Percentiles rank a stretch among this genome's conserved stretches.
These are phyloP conservation scores for Lasioglossum malachurum DNA, from an alignment of 2,888 invertebrate species.

Conservation along the genomic window DNA sequence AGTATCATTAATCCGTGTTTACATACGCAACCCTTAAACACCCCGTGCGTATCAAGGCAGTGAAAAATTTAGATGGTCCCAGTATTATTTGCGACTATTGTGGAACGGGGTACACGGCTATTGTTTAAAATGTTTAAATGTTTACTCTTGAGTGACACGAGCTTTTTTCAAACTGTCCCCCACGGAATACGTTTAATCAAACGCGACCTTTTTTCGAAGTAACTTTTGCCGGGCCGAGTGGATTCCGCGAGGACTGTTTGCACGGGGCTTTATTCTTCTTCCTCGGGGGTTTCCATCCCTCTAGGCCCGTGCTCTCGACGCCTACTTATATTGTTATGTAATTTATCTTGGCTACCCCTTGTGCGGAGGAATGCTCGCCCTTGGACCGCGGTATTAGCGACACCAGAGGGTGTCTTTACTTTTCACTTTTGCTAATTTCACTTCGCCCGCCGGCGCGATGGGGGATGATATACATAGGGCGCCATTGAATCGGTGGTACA, in stretches of 20 bases:
- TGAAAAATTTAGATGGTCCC: background rate
- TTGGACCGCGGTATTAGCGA: constrained; percentile 71
- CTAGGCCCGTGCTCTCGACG: constrained; percentile 67
- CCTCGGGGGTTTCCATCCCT: constrained; percentile 63
- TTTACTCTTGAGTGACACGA: background rate
- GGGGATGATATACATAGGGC: constrained; percentile 20
- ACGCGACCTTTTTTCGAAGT: constrained; percentile 50
- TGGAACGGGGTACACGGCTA: background rate
- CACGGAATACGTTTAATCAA: constrained; percentile 58
- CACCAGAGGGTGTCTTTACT: constrained; percentile 78
- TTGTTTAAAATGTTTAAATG: constrained; percentile 12
- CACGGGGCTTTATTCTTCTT: constrained; percentile 63
- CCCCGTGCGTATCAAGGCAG: background rate
- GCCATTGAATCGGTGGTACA: background rate
- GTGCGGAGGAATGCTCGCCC: constrained; percentile 70
- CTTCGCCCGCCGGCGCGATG: constrained; percentile 38
- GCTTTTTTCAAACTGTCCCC: constrained; percentile 26
- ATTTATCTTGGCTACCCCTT: constrained; percentile 79
- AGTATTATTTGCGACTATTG: background rate
- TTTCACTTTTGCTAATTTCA: constrained; percentile 83
- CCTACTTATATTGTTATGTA: constrained; percentile 81
- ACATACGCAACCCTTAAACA: background rate
- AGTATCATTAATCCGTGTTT: background rate
- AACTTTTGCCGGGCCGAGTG: constrained; percentile 59
- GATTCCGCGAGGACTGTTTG: constrained; percentile 66